These are phyloP conservation scores for Phocides pigmalion DNA, from an alignment of 1,140 invertebrate genomes.

Conservation along the genomic window DNA sequence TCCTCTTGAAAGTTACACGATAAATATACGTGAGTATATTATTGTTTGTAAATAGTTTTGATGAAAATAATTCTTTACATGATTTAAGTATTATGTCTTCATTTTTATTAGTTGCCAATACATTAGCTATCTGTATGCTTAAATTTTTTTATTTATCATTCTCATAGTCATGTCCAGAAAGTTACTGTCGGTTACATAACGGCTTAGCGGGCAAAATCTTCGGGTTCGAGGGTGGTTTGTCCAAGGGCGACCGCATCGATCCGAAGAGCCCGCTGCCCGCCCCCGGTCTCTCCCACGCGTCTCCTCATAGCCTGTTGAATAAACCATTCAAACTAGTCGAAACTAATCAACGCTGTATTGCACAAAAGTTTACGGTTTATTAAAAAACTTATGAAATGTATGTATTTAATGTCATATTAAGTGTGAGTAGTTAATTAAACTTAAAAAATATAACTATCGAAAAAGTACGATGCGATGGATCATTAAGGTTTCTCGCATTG, in stretches of 20 bases:
- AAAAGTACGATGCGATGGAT: too few species aligned
- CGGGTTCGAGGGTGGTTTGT: slow-evolving; percentile 58
- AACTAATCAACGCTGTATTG: neutral
- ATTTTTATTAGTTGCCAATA: too few species aligned
- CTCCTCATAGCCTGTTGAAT: slow-evolving; percentile 52
- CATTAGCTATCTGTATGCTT: too few species aligned
- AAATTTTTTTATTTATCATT: too few species aligned
- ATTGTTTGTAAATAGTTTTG: too few species aligned
- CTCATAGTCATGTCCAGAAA: slow-evolving; percentile 8
- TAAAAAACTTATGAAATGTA: too few species aligned
- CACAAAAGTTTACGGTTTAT: neutral
- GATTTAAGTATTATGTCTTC: too few species aligned
- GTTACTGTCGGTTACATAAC: slow-evolving; percentile 57
- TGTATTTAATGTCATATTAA: neutral
- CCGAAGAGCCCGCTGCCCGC: slow-evolving; percentile 36
- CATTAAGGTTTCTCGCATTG: too few species aligned
- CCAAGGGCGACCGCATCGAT: slow-evolving; percentile 79
- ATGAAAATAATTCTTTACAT: too few species aligned
- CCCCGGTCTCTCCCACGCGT: slow-evolving; percentile 48
- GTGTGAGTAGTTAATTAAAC: neutral
- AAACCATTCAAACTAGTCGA: slow-evolving; percentile 38
- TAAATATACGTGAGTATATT: neutral
- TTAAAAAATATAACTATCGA: too few species aligned
- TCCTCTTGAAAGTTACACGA: slow-evolving; percentile 7
- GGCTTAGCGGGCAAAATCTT: slow-evolving; percentile 60